These are phyloP conservation scores for Liasis olivaceus DNA, from an alignment of 2,797 vertebrate genomes.

Conservation along the genomic window DNA sequence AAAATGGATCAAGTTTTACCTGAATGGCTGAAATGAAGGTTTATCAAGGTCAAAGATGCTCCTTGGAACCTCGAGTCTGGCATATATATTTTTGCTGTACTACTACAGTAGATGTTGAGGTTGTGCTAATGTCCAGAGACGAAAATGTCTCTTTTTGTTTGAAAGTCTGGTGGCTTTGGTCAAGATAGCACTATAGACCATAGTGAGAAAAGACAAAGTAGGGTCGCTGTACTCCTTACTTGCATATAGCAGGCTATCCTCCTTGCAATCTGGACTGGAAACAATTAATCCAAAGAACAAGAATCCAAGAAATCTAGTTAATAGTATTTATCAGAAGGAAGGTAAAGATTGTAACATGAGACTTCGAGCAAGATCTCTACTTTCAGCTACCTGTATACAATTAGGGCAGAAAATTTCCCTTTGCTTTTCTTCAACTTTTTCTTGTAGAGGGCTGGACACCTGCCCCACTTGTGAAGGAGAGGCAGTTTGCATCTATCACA, in stretches of 20 bases:
- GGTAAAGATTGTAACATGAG: background rate
- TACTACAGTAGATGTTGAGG: too few species aligned
- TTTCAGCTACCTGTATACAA: background rate
- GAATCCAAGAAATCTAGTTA: background rate
- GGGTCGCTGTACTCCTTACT: background rate
- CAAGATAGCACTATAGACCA: background rate
- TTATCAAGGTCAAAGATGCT: too few species aligned
- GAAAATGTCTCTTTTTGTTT: too few species aligned
- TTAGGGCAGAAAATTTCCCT: background rate
- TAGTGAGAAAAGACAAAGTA: background rate
- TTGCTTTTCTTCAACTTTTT: background rate
- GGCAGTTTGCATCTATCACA: too few species aligned
- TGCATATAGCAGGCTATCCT: background rate
- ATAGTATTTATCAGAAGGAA: background rate
- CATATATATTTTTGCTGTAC: too few species aligned
- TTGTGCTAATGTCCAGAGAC: too few species aligned
- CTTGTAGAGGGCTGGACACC: background rate
- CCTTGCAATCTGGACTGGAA: background rate
- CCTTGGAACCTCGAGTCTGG: too few species aligned
- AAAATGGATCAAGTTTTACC: too few species aligned
- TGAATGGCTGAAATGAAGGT: too few species aligned
- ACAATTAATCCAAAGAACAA: background rate
- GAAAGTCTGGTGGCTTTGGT: too few species aligned
- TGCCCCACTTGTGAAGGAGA: background rate
- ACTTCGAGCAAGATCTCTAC: background rate